A percentile compares a stretch with the other conserved stretches of the same genome.
These are phyloP conservation scores for Netelia virgata DNA, from an alignment of 2,888 invertebrate genomes.

Conservation along the genomic window DNA sequence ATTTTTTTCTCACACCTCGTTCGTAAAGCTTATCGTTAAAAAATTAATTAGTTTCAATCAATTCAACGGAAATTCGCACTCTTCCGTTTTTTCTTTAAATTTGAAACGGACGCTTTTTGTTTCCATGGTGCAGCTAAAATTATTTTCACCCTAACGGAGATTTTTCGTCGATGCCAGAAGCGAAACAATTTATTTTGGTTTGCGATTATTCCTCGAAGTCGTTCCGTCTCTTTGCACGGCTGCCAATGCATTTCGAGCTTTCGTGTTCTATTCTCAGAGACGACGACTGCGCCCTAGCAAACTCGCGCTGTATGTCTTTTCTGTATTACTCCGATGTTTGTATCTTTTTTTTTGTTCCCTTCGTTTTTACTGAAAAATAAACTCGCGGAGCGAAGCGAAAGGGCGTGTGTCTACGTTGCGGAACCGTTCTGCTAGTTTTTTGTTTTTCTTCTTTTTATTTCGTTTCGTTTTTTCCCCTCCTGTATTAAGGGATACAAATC, in stretches of 20 bases:
- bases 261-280: constrained; percentile 42
- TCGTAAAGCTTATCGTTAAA: too few relatives aligned
- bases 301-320: neutral
- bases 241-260: constrained; percentile 31
- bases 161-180: neutral
- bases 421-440: constrained; percentile 1
- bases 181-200: constrained; percentile 5
- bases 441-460: constrained; percentile 11
- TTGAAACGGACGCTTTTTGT: too few relatives aligned
- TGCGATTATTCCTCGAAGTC: constrained; percentile 56
- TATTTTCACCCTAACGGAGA: neutral
- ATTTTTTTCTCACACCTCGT: neutral
- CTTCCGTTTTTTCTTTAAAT: too few relatives aligned
- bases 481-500: neutral
- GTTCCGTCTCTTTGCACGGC: constrained; percentile 29
- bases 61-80: too few relatives aligned
- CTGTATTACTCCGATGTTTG: constrained; percentile 38
- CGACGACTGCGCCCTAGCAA: neutral
- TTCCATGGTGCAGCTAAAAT: neutral
- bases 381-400: constrained; percentile 2
- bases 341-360: constrained; percentile 15
- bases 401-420: constrained; percentile 20
- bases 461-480: neutral
- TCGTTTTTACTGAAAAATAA: neutral
- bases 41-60: too few relatives aligned